Percentiles rank a stretch among this genome's conserved stretches.
Conservation (phyloP, 2,888 invertebrate genomes). For the Phortica magna region DNA sequence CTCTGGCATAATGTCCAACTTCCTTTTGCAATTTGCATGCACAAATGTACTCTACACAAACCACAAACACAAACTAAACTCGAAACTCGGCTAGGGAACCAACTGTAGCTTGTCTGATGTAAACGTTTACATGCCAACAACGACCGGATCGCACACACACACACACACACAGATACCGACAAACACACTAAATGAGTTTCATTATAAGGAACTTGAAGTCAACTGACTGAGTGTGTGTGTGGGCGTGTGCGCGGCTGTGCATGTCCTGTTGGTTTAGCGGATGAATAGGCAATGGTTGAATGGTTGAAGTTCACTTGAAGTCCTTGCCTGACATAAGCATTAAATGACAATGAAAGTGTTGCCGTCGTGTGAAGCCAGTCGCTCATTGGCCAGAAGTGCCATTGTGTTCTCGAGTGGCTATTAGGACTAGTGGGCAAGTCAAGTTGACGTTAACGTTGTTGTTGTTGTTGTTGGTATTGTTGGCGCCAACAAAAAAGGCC, state of each 20-base stretch:
- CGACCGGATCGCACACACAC: not conserved
- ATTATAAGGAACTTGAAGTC: not conserved
- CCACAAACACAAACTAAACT: not conserved
- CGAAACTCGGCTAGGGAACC: constrained; percentile 18
- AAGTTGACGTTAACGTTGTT: not conserved
- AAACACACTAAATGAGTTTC: constrained; percentile 25
- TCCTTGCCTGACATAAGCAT: not conserved
- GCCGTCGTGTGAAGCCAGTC: constrained; percentile 15
- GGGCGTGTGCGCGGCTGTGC: not conserved
- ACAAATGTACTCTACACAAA: not conserved
- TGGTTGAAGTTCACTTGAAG: not conserved
- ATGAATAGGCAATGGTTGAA: not conserved
- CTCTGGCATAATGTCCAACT: constrained; percentile 17
- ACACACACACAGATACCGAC: not conserved
- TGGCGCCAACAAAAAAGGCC: not conserved
- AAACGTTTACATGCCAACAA: not conserved
- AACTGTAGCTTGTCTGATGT: constrained; percentile 14
- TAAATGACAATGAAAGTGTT: constrained; percentile 31
- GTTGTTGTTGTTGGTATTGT: not conserved
- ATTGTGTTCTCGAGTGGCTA: constrained; percentile 19
- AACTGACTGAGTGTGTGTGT: constrained; percentile 5
- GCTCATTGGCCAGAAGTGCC: constrained; percentile 25
- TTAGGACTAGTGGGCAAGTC: not conserved
- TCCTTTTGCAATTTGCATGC: constrained; percentile 29
- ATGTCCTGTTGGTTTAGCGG: not conserved